phyloP scores from a whole-genome alignment of 2,888 invertebrate species.

The Gnatocerus cornutus region DNA sequence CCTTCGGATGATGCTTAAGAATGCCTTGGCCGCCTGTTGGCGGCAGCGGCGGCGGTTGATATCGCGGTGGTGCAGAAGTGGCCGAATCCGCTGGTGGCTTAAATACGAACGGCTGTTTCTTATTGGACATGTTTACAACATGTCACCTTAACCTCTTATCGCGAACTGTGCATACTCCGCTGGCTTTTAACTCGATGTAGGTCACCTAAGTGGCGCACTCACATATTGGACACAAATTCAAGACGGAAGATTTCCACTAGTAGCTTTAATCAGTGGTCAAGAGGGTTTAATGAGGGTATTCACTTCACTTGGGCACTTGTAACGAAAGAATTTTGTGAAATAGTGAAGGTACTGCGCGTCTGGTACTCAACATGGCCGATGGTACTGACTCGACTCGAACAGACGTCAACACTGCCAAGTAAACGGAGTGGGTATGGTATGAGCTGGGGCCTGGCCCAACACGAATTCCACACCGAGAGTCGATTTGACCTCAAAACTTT shows the following conservation, averaged over 20 bases:
- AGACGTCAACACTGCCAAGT: slow-evolving; percentile 55
- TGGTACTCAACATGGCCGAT: slow-evolving; percentile 56
- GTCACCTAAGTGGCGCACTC: slow-evolving; percentile 66
- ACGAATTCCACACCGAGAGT: slow-evolving; percentile 28
- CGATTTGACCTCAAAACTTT: slow-evolving; percentile 30
- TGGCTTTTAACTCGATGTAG: slow-evolving; percentile 68
- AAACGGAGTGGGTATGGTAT: slow-evolving; percentile 45
- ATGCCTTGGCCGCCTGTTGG: slow-evolving; percentile 76
- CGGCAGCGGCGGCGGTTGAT: slow-evolving; percentile 85
- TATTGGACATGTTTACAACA: slow-evolving; percentile 69
- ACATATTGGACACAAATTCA: slow-evolving; percentile 55
- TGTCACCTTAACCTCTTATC: slow-evolving; percentile 58
- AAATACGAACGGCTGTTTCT: slow-evolving; percentile 68
- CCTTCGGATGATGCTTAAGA: slow-evolving; percentile 75
- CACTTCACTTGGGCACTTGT: background rate
- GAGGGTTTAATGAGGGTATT: background rate
- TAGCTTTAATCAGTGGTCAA: background rate
- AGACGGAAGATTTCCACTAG: too few species aligned
- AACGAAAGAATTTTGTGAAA: background rate
- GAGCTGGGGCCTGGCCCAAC: slow-evolving; percentile 37
- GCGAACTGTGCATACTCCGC: slow-evolving; percentile 58
- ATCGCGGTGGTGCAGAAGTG: slow-evolving; percentile 79
- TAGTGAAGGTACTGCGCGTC: slow-evolving; percentile 38
- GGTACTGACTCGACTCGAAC: slow-evolving; percentile 28
- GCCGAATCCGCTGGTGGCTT: slow-evolving; percentile 64